phyloP scores from a whole-genome alignment of 2,113 vertebrate species.

The Cebidichthys violaceus region DNA sequence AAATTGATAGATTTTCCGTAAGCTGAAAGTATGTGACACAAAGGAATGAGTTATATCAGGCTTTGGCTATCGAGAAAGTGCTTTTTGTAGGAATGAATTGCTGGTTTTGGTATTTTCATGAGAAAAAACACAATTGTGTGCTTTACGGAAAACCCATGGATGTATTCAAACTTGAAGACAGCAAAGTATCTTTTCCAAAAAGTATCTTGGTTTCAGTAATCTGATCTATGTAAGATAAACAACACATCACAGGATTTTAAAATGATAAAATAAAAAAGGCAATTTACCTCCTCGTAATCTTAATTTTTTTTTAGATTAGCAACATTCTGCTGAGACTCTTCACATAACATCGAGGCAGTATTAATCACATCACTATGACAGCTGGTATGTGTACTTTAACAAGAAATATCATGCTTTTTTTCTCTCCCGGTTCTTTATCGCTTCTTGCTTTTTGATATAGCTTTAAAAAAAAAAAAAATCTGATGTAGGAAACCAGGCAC shows the following conservation, averaged over 20 bases:
- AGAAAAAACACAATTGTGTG: not conserved
- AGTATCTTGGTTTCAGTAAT: slow-evolving; percentile 12
- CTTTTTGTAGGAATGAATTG: not conserved
- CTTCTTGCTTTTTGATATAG: slow-evolving; percentile 21
- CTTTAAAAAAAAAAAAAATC: slow-evolving; percentile 21
- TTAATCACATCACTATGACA: slow-evolving; percentile 31
- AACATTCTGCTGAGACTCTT: slow-evolving; percentile 8
- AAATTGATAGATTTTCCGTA: not conserved
- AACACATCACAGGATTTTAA: slow-evolving; percentile 25
- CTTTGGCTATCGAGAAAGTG: not conserved
- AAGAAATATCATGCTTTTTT: not conserved
- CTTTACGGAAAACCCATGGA: not conserved
- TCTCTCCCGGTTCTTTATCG: not conserved
- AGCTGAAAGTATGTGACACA: not conserved
- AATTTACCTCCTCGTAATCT: not conserved
- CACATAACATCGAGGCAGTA: slow-evolving; percentile 10
- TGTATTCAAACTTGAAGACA: not conserved
- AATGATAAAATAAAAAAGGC: slow-evolving; percentile 15
- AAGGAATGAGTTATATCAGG: not conserved
- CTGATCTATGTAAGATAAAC: slow-evolving; percentile 22
- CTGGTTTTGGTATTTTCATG: slow-evolving; percentile 6
- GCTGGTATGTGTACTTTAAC: slow-evolving; percentile 31
- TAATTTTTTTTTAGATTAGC: not conserved
- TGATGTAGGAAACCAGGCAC: not conserved
- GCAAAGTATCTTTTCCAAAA: not conserved